Evolutionary conservation across 2,888 invertebrate species (phyloP).

Genomic region (Lordiphosa fenestrarum): DNA sequence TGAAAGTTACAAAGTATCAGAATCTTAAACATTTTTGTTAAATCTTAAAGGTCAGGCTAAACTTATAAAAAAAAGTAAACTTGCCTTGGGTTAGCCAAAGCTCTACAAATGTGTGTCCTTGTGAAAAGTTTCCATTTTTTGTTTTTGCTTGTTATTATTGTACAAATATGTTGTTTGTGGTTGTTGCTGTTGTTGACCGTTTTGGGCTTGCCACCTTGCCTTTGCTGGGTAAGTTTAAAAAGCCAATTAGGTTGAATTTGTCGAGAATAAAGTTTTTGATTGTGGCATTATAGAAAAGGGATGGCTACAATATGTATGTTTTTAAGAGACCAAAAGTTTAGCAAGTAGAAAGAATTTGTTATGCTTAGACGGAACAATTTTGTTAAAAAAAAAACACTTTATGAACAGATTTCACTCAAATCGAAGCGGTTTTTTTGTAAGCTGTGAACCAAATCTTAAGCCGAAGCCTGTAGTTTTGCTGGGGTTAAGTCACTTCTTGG

Average conservation of each 20-base stretch:
- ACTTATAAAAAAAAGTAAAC: slow-evolving; percentile 17
- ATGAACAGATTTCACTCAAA: too few relatives aligned
- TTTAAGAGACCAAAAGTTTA: too few relatives aligned
- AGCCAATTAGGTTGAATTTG: slow-evolving; percentile 54
- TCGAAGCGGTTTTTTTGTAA: too few relatives aligned
- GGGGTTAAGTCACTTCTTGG: too few relatives aligned
- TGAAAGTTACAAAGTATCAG: slow-evolving; percentile 17
- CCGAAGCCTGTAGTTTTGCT: too few relatives aligned
- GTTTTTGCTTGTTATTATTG: slow-evolving; percentile 17
- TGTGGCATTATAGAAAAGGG: slow-evolving; percentile 13
- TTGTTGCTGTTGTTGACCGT: slow-evolving; percentile 7
- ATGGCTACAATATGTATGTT: not conserved
- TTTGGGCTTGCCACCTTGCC: slow-evolving; percentile 6
- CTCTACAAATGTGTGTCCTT: slow-evolving; percentile 20
- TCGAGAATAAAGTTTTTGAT: slow-evolving; percentile 38
- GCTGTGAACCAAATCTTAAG: too few relatives aligned
- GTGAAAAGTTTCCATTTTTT: slow-evolving; percentile 5
- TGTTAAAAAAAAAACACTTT: too few relatives aligned
- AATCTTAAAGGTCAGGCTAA: slow-evolving; percentile 23
- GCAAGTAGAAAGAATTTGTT: too few relatives aligned
- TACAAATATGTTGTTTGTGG: slow-evolving; percentile 5
- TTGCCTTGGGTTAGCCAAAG: slow-evolving; percentile 37
- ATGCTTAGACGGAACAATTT: too few relatives aligned
- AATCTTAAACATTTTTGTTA: slow-evolving; percentile 3
- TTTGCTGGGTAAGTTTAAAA: slow-evolving; percentile 7